These are phyloP conservation scores for Coleophora deauratella DNA, from an alignment of 2,888 invertebrate species.

Conservation along the genomic window DNA sequence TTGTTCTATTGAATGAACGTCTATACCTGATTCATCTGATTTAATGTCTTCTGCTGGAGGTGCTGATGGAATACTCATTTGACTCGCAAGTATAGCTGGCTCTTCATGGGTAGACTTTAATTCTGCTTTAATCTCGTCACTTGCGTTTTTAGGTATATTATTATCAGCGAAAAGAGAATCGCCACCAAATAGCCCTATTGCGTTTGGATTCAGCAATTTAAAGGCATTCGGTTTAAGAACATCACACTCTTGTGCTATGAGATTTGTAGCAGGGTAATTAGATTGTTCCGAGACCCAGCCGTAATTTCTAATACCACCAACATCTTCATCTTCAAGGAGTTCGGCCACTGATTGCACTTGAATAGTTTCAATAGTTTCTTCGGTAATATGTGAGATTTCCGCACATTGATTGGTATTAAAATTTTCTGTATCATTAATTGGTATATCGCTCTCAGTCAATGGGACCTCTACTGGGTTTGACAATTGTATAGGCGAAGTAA, in stretches of 20 bases:
- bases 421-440: slow-evolving; percentile 18
- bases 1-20: slow-evolving; percentile 59
- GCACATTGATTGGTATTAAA: slow-evolving; percentile 31
- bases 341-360: slow-evolving; percentile 45
- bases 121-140: slow-evolving; percentile 53
- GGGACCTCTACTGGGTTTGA: slow-evolving; percentile 49
- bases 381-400: slow-evolving; percentile 46
- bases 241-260: background rate
- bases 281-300: slow-evolving; percentile 37
- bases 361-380: slow-evolving; percentile 52
- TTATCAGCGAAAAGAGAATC: slow-evolving; percentile 37
- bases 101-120: slow-evolving; percentile 42
- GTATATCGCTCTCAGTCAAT: slow-evolving; percentile 27
- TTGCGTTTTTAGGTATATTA: slow-evolving; percentile 42
- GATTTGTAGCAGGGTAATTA: background rate
- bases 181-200: slow-evolving; percentile 36
- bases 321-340: slow-evolving; percentile 31
- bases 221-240: background rate
- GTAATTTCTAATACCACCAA: slow-evolving; percentile 23
- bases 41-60: slow-evolving; percentile 47
- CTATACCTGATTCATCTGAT: slow-evolving; percentile 53
- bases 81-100: slow-evolving; percentile 25
- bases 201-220: slow-evolving; percentile 21
- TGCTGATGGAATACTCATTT: slow-evolving; percentile 44
- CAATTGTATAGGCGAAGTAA: slow-evolving; percentile 55